Base-by-base conservation (phyloP, 1,140 invertebrate genomes). In the Phymorhynchus buccinoides region DNA sequence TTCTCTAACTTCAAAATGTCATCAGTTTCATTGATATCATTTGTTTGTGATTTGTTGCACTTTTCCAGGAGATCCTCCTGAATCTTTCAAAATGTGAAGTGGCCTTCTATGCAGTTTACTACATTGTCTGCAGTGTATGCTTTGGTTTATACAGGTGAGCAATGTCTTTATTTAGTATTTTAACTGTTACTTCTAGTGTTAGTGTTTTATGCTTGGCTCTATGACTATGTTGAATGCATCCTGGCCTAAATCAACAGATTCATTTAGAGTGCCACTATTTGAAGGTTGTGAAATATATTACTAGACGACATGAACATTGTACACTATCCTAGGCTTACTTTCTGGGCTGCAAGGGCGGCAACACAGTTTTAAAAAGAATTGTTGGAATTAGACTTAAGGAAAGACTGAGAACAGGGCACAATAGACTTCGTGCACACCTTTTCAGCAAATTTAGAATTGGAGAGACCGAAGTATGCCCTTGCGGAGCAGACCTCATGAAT, bases 71-170 rank as follows among this genome's bases (percentile, higher is more conserved):
- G 4, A 86, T 87, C 30, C 37, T 80, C 4, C 44, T 86, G n/a
- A 87, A 87, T 66, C 48, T 85, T 27, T 39, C 83, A 27, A 87
- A 85, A 62, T 86, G 86, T 68, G 68, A 83, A 52, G n/a, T 85
- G 35, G 37, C 52, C 14, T 88, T 88, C 84, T 87, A 87, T 83
- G 73, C 44, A 35, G 39, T 41, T 35, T 85, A 85, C 78, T 85
- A 85, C 79, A 75, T 85, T 14, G 73, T 85, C 6, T n/a, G 84
- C 68, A 85, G 84, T 68, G n/a, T 85, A 39, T 85, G 84, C 48
- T 85, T 80, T 44, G 84, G 78, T 22, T n/a, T 16, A 18, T 85
- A 62, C 56, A 80, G 56, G 84, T 85, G 80, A 68, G 83, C 16
- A 6, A 9, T 18, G 27, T 14, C 27, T 56, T 12, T 27, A 56